Base-by-base conservation (phyloP, 2,888 invertebrate species). In the Automeris io region DNA sequence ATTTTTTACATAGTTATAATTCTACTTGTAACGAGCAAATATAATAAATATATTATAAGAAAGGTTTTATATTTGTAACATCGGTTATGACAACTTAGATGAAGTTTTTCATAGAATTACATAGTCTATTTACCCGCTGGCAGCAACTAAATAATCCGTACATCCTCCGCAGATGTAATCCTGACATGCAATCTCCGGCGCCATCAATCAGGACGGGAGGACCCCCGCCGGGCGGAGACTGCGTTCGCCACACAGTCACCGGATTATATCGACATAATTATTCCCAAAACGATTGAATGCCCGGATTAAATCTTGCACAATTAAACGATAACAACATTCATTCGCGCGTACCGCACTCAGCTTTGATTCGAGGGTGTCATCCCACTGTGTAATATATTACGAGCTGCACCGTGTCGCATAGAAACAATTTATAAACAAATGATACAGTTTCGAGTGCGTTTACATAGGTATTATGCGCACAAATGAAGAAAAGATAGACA, bases 121-220 rank as follows among this genome's bases (percentile, higher is more conserved):
- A 57, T 52, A 61, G 64, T 69, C 65, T 70, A 76, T 77, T 75
- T 69, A 71, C 62, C 49, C 63, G 52, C 59, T 60, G 61, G 63
- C 61, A 70, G 62, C 59, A 70, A 72, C 80, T 77, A 77, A 78
- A 80, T 81, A 80, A 79, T 75, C 78, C 78, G 69, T 63, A 79
- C 73, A 77, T 81, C 77, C 81, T 71, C 65, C 69, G 66, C 70
- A 78, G 78, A 76, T 80, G 75, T 82, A 80, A 80, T 79, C 80
- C 78, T 78, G 81, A 78, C 80, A 77, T 78, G 81, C 80, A 82
- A 82, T 82, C 80, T 82, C 79, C 82, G 78, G 69, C 54, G 62
- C 74, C 70, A 82, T 82, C 81, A 82, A 82, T 82, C 81, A 80
- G 55, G 44, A 55, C 51, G 53, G 49, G 54, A 49, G 43, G 51